Evolutionary conservation across 2,113 vertebrate species (phyloP), one percentile per base, ranked within the genome.

Genomic region (Nicator chloris): DNA sequence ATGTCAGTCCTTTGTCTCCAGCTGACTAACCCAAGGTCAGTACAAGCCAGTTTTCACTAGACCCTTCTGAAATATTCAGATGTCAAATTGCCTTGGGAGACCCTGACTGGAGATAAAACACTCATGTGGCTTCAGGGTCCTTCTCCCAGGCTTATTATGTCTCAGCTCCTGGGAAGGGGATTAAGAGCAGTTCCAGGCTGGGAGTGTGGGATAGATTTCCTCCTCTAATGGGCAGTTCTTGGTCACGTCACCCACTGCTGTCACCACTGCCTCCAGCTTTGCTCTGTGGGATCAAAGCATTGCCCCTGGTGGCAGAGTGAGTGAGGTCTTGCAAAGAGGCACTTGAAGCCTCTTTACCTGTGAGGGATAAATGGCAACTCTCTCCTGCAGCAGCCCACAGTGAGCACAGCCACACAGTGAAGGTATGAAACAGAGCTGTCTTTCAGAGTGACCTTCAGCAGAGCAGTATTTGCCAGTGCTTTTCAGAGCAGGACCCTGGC

Each of bases 391-490:
- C 53, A 68, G 37, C 28, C 37, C 63, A 19, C 11, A 4, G 16
- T 6, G 57, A 60, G 49, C 73, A 28, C 53, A 72, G 81, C 35
- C 56, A 23, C 53, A 7, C n/a, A 27, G 73, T 2, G 75, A 28
- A 26, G 8, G 31, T 8, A 14, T 2, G 9, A 44, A 86, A 12
- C 77, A 59, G 35, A 78, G 30, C 27, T 44, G 49, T 77, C 88
- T 90, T 92, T 93, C 68, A 83, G 65, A 78, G 87, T 27, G 80
- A 93, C 95, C 91, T 97, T 95, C 88, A 92, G 51, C 68, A 93
- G 66, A 77, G 66, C 54, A 44, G 23, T 2, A 5, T 72, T 85
- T 95, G 76, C 60, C 75, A 90, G 11, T 53, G 76, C 47, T 60
- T 96, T 88, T 81, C 80, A 42, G 90, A 78, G 72, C 80, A 95